phyloP scores from a whole-genome alignment of 2,113 vertebrate genomes.

The Catharus fuscescens region DNA sequence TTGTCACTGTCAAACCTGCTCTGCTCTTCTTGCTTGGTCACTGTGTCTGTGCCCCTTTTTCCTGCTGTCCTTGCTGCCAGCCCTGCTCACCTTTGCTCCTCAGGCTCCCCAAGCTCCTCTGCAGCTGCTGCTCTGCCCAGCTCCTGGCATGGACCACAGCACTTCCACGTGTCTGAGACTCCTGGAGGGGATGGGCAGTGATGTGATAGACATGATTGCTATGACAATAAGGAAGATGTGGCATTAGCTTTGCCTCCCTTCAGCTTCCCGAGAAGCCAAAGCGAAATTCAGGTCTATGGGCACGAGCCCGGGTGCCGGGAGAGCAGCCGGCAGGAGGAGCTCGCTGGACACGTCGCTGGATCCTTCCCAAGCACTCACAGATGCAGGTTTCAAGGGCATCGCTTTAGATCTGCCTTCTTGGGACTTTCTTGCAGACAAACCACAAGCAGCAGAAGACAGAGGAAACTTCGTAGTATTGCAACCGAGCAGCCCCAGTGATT shows the following conservation, averaged over 20 bases:
- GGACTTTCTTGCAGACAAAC: neutral
- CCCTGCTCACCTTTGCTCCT: neutral
- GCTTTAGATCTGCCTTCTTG: neutral
- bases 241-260: neutral
- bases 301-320: neutral
- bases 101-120: neutral
- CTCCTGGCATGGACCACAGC: rapidly evolving
- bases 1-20: neutral
- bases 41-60: neutral
- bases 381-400: neutral
- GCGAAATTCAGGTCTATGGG: rapidly evolving
- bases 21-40: neutral
- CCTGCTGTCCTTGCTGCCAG: neutral
- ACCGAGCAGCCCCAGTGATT: neutral
- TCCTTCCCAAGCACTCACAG: neutral
- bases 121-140: neutral
- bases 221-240: neutral
- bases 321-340: slow-evolving; percentile 64
- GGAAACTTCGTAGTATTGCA: neutral
- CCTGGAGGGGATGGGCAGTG: neutral
- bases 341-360: neutral
- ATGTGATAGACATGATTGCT: neutral
- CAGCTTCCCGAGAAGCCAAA: neutral
- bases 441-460: neutral
- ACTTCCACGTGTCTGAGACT: neutral